Evolutionary conservation across 30 jellyfish, hydroid and myxozoan genomes (phyloP), one percentile per base, ranked within the genome.

Genomic region (Sanderia malayensis): DNA sequence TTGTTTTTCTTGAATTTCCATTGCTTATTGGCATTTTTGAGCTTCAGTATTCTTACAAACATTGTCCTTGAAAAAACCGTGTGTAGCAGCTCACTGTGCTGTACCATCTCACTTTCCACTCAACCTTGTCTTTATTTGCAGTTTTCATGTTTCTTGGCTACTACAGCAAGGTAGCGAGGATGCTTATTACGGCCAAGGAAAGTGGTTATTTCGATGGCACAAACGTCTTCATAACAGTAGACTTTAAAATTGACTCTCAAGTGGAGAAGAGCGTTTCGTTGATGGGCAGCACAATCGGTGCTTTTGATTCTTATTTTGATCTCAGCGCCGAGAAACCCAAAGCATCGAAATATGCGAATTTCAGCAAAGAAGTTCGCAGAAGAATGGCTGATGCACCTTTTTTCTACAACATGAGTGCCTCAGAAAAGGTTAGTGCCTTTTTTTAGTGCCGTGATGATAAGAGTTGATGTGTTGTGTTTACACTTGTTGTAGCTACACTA

Each of bases 61-160:
- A n/a, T n/a, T n/a, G n/a, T n/a, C n/a, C n/a, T n/a, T n/a, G n/a
- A n/a, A n/a, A n/a, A n/a, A n/a, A n/a, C n/a, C n/a, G n/a, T n/a
- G n/a, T n/a, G n/a, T n/a, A n/a, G n/a, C n/a, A n/a, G n/a, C n/a
- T n/a, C n/a, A n/a, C n/a, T n/a, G n/a, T n/a, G n/a, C n/a, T n/a
- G n/a, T n/a, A n/a, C n/a, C n/a, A n/a, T n/a, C n/a, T n/a, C n/a
- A n/a, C n/a, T n/a, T n/a, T n/a, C n/a, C n/a, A n/a, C n/a, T n/a
- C n/a, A n/a, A 37, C 13, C 10, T 37, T 37, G 13, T 44, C 21
- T 53, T 79, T 17, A 8, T 65, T 75, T 45, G 28, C 53, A 88
- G 97, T 88, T 41, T 81, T 88, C 46, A 81, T 82, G 47, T 45
- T 88, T 31, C 86, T 88, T 59, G 97, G 95, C 13, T 89, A 89